Evolutionary conservation across 2,888 invertebrate species (phyloP).

Genomic region (Torymus texanus): DNA sequence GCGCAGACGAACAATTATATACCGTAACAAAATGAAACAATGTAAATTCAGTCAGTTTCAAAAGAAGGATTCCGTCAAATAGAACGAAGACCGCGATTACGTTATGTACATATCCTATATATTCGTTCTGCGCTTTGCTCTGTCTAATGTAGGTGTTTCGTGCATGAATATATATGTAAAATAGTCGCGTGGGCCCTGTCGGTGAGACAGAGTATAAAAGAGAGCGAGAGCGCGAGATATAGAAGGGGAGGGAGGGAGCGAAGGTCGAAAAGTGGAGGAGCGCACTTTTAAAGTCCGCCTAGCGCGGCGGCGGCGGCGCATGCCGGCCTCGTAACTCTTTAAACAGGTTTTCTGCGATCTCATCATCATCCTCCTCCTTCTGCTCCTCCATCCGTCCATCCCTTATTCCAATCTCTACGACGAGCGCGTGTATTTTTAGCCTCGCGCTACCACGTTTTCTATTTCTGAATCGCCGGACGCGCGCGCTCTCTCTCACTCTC

Average conservation of each 20-base stretch:
- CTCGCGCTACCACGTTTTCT: conserved; percentile 11
- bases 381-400: conserved; percentile 32
- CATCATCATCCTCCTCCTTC: conserved; percentile 37
- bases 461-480: conserved; percentile 5
- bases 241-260: not conserved
- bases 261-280: conserved; percentile 46
- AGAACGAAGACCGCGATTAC: too few relatives aligned
- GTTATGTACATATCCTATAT: too few relatives aligned
- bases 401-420: conserved; percentile 12
- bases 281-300: conserved; percentile 13
- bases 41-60: too few relatives aligned
- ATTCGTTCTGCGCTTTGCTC: too few relatives aligned
- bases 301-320: not conserved
- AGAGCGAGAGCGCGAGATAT: not conserved
- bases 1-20: too few relatives aligned
- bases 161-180: conserved; percentile 20
- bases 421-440: conserved; percentile 15
- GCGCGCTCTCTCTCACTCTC: too few relatives aligned
- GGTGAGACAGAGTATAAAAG: not conserved
- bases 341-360: conserved; percentile 53
- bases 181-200: conserved; percentile 42
- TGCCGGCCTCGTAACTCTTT: conserved; percentile 56
- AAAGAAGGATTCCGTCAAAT: too few relatives aligned
- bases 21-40: too few relatives aligned
- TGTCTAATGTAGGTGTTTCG: conserved; percentile 30